Conservation (phyloP, 2,888 invertebrate species). For the Tenthredo scrophulariae region DNA sequence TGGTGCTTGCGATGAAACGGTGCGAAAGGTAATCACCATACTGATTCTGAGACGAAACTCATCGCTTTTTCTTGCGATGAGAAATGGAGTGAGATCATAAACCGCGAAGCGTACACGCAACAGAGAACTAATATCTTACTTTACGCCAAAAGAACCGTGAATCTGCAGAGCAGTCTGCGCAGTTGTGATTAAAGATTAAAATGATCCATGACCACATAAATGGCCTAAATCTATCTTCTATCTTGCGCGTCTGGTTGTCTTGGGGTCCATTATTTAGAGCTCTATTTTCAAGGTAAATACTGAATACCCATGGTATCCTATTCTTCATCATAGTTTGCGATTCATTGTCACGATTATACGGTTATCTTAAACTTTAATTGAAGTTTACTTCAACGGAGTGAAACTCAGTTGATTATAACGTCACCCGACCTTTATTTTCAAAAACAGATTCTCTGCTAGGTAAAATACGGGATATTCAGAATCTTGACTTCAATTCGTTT, state of each 20-base stretch:
- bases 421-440: background rate
- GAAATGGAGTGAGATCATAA: conserved; percentile 7
- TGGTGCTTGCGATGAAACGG: conserved; percentile 1
- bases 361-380: background rate
- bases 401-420: background rate
- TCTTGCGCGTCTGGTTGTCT: conserved; percentile 14
- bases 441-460: background rate
- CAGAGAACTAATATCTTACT: background rate
- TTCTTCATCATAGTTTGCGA: background rate
- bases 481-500: background rate
- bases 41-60: conserved; percentile 18
- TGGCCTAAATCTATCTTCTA: conserved; percentile 3
- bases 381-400: conserved; percentile 6
- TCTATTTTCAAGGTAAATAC: background rate
- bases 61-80: conserved; percentile 4
- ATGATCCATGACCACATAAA: conserved; percentile 5
- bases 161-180: background rate
- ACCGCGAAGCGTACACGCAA: background rate
- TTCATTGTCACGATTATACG: background rate
- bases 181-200: conserved; percentile 26
- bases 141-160: background rate
- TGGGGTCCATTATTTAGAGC: background rate
- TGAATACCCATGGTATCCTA: background rate
- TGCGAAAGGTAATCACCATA: conserved; percentile 13
- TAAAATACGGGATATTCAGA: background rate